Conservation (phyloP, 2,797 vertebrate species). For the Manis javanica region DNA sequence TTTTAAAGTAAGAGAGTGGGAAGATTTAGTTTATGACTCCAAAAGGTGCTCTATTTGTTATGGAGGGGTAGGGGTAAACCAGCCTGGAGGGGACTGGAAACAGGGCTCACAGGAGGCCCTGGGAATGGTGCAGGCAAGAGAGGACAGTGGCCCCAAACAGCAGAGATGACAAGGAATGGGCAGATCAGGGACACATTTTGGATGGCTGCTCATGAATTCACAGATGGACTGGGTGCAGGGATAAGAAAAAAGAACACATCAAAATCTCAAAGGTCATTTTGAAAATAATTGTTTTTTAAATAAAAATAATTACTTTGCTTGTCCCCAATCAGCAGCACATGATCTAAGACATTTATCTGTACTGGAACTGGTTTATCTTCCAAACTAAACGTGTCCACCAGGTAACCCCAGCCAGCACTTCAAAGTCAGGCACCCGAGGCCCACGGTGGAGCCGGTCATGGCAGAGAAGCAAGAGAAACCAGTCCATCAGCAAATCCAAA, state of each 20-base stretch:
- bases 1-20: not conserved
- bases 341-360: not conserved
- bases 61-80: not conserved
- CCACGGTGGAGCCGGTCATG: accelerated
- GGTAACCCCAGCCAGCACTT: not conserved
- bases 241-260: not conserved
- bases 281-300: not conserved
- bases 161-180: not conserved
- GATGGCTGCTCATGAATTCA: not conserved
- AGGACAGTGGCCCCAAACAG: accelerated
- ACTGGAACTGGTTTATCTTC: not conserved
- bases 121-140: not conserved
- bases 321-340: not conserved
- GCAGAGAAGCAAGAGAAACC: not conserved
- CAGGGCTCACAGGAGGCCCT: not conserved
- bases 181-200: not conserved
- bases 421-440: not conserved
- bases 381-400: not conserved
- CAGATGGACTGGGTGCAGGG: not conserved
- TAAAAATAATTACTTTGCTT: not conserved
- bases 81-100: not conserved
- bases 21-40: not conserved
- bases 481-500: not conserved
- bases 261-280: not conserved
- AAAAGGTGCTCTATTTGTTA: not conserved